Conservation (phyloP, 1,140 invertebrate genomes). For the Adelges cooleyi region DNA sequence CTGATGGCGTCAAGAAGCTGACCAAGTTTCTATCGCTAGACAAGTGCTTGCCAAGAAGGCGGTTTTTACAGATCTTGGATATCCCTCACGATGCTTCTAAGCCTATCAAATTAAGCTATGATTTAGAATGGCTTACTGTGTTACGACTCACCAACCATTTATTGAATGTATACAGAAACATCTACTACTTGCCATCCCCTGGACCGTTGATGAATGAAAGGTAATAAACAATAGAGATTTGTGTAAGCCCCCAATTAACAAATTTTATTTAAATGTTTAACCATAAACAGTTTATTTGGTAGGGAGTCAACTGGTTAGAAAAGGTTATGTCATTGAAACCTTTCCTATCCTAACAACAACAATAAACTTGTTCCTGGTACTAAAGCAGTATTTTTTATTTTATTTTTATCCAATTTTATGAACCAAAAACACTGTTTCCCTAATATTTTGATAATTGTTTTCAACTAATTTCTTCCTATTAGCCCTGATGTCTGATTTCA, state of each 20-base stretch:
- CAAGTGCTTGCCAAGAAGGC: constrained; percentile 81
- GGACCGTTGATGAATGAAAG: no score
- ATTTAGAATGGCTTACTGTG: constrained; percentile 88
- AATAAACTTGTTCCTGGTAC: constrained; percentile 16
- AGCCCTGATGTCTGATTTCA: no score
- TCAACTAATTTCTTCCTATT: no score
- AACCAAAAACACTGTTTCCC: constrained; percentile 17
- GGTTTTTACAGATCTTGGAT: constrained; percentile 63
- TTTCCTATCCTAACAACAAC: no score
- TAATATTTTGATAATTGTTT: no score
- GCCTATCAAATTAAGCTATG: constrained; percentile 58
- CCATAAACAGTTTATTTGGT: no score
- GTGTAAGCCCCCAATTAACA: constrained; percentile 11
- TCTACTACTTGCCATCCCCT: constrained; percentile 58
- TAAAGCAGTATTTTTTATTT: constrained; percentile 4
- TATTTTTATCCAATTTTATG: constrained; percentile 16
- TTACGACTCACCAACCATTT: constrained; percentile 81
- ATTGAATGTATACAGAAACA: constrained; percentile 54
- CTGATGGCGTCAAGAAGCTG: neutral
- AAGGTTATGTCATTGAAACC: no score
- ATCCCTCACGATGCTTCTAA: constrained; percentile 44
- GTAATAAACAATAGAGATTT: no score
- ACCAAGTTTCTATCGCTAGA: constrained; percentile 77
- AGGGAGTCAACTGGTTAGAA: no score
- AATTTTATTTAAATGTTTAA: constrained; percentile 23